Evolutionary conservation across 2,113 vertebrate species (phyloP), one percentile per base, ranked within the genome.

Genomic region (Gymnarchus niloticus): DNA sequence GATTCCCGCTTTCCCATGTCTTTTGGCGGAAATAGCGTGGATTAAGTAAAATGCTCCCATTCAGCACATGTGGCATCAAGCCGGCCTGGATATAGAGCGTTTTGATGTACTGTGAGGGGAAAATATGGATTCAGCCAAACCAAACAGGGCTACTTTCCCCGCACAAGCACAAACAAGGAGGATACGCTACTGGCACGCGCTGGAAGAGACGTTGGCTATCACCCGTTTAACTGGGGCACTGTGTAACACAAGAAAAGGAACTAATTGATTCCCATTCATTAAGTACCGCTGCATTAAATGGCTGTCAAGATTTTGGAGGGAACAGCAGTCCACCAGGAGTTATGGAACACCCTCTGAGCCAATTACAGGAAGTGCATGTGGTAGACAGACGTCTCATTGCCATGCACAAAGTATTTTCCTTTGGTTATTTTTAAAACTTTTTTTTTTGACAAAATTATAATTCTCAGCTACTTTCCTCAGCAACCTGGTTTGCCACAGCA

Each of bases 61-160:
- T 51, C 48, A 6, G 25, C 46, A 87, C 85, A 85, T 85, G 65
- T 87, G 85, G 54, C 41, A 3, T 65, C 83, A 85, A 83, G 61
- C 86, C 83, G 85, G 83, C 10, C 59, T 37, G n/a, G 81, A n/a
- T 51, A 49, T 37, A 17, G 49, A n/a, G 65, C 65, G 33, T 73
- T n/a, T 41, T 73, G 65, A 73, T 73, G 65, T 37, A 17, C 65
- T 73, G 33, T 21, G 65, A 73, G 65, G 33, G 33, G 69, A 57
- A 21, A 78, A 28, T 3, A 3, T 37, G 14, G 17, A 19, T 14
- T 37, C n/a, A 7, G 81, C 12, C 6, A 9, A 54, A 17, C 52
- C 52, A 54, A 82, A 33, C 23, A 17, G 2, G 10, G 14, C 56
- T 23, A 21, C 56, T n/a, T 1, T 17, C 56, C 23, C 83, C 56